Conservation (phyloP, 2,797 vertebrate species). For the Percopsis omiscomaycus region DNA sequence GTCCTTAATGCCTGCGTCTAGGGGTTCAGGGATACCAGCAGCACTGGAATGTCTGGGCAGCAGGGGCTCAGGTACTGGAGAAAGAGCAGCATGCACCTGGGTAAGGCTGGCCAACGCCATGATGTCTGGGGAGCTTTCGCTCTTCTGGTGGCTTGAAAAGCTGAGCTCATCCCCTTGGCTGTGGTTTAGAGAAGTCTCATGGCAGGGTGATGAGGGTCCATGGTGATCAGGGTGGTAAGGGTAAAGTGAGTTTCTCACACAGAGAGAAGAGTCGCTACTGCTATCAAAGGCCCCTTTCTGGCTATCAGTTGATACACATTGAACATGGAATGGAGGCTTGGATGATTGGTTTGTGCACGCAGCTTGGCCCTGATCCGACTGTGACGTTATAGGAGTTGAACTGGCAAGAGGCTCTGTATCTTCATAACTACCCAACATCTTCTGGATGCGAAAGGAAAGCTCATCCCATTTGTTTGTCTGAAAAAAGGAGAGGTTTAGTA, state of each 20-base stretch:
- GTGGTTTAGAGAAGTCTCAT: slow-evolving; percentile 44
- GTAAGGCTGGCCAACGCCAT: slow-evolving; percentile 59
- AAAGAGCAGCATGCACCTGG: slow-evolving; percentile 74
- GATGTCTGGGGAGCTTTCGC: slow-evolving; percentile 60
- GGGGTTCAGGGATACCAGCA: slow-evolving; percentile 67
- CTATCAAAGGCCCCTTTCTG: slow-evolving; percentile 50
- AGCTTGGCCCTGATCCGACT: slow-evolving; percentile 58
- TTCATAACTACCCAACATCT: slow-evolving; percentile 93
- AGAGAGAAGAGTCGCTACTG: slow-evolving; percentile 60
- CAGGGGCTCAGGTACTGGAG: slow-evolving; percentile 74
- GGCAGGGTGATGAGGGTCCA: slow-evolving; percentile 53
- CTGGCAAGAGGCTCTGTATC: slow-evolving; percentile 52
- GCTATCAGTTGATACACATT: slow-evolving; percentile 50
- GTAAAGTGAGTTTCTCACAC: slow-evolving; percentile 61
- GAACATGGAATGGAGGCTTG: slow-evolving; percentile 73
- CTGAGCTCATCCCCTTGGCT: slow-evolving; percentile 44
- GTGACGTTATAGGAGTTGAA: slow-evolving; percentile 40
- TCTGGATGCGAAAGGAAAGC: slow-evolving; percentile 89
- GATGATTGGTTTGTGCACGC: slow-evolving; percentile 65
- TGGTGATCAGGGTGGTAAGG: slow-evolving; percentile 40
- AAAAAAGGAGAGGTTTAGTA: slow-evolving; percentile 36
- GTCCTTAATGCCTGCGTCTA: slow-evolving; percentile 66
- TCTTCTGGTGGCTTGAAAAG: slow-evolving; percentile 49
- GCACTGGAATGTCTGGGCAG: slow-evolving; percentile 85
- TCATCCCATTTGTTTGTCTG: slow-evolving; percentile 92